Evolutionary conservation across 2,888 invertebrate species (phyloP).

Genomic region (Torymus aiolomorphi): DNA sequence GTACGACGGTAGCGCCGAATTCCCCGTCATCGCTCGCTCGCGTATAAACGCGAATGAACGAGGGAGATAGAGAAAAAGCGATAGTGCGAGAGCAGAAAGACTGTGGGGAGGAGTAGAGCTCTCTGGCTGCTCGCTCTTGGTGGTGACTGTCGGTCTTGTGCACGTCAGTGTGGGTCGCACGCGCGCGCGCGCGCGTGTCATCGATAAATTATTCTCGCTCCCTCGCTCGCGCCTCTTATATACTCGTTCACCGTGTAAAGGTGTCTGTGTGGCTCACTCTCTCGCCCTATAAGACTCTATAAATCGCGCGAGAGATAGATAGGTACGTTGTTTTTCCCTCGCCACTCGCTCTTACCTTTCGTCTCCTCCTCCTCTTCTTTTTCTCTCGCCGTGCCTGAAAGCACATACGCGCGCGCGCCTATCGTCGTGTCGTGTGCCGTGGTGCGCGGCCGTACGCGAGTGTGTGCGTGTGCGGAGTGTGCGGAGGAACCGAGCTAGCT

Average conservation of each 20-base stretch:
- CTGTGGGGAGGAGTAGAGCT: neutral
- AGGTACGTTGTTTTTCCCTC: no score
- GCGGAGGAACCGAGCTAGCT: neutral
- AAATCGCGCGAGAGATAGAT: no score
- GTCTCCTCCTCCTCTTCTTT: neutral
- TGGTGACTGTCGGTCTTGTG: neutral
- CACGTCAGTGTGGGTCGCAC: conserved; percentile 25
- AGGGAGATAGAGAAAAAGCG: no score
- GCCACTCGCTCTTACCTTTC: neutral
- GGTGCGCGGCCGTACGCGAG: neutral
- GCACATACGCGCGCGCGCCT: no score
- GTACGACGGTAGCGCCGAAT: conserved; percentile 25
- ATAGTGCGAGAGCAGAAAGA: no score
- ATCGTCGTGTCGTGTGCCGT: conserved; percentile 1
- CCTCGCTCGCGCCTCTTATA: neutral
- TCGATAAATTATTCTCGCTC: conserved; percentile 31
- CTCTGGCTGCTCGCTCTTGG: neutral
- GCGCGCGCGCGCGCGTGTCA: conserved; percentile 49
- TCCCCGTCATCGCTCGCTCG: conserved; percentile 3
- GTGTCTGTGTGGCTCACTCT: no score
- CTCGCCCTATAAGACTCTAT: no score
- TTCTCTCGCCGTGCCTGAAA: neutral
- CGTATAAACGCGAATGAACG: neutral
- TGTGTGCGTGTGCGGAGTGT: neutral
- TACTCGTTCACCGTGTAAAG: no score